These are phyloP conservation scores for Rachycentron canadum DNA, from an alignment of 2,797 vertebrate genomes.

Conservation along the genomic window DNA sequence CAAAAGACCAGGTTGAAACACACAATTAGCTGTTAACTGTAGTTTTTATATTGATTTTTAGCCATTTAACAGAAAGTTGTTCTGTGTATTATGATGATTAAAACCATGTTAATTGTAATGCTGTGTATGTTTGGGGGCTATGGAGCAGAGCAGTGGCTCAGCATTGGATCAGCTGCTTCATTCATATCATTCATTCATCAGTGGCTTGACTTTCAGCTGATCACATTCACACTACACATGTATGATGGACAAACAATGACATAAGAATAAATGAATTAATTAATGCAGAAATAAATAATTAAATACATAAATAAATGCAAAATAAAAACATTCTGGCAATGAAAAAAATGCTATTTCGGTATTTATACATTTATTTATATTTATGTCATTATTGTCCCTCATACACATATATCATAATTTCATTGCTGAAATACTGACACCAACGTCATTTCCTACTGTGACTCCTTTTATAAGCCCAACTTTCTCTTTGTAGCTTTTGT, in stretches of 20 bases:
- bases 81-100: not conserved
- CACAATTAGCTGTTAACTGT: not conserved
- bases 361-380: too few relatives aligned
- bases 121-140: not conserved
- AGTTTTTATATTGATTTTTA: not conserved
- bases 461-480: not conserved
- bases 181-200: not conserved
- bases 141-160: not conserved
- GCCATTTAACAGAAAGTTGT: constrained; percentile 5
- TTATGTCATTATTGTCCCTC: too few relatives aligned
- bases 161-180: not conserved
- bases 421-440: not conserved
- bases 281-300: too few relatives aligned
- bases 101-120: not conserved
- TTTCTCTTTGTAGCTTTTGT: not conserved
- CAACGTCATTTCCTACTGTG: not conserved
- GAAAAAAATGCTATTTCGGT: too few relatives aligned
- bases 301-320: too few relatives aligned
- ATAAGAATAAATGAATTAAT: too few relatives aligned
- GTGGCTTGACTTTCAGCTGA: not conserved
- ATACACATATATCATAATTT: not conserved
- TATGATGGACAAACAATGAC: too few relatives aligned
- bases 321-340: too few relatives aligned
- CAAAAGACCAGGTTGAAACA: not conserved
- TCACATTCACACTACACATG: not conserved